phyloP scores from a whole-genome alignment of 2,888 invertebrate species.

The Rotaria socialis region DNA sequence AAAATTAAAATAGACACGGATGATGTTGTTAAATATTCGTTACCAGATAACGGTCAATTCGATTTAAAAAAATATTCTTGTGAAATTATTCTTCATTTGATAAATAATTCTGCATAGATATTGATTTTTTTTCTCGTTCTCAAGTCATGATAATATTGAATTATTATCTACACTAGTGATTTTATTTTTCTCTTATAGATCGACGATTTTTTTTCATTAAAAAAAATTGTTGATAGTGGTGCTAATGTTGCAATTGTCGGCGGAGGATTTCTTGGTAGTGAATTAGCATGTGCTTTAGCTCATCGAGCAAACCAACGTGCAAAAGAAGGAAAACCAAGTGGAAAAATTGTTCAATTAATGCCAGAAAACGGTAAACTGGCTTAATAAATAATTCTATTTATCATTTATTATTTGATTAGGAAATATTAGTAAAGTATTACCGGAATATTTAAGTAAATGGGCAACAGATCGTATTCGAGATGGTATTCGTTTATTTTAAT shows the following conservation, averaged over 20 bases:
- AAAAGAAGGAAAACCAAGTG: slow-evolving; percentile 63
- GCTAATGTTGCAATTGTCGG: slow-evolving; percentile 77
- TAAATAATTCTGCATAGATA: background rate
- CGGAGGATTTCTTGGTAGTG: slow-evolving; percentile 86
- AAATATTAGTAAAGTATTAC: slow-evolving; percentile 79
- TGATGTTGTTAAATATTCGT: background rate
- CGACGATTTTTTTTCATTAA: background rate
- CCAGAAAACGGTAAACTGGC: slow-evolving; percentile 68
- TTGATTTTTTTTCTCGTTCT: background rate
- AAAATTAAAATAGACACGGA: background rate
- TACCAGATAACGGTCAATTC: background rate
- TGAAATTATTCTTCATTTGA: background rate
- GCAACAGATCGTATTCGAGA: slow-evolving; percentile 72
- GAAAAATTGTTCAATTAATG: slow-evolving; percentile 72
- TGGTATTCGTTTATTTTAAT: slow-evolving; percentile 48
- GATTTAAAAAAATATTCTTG: background rate
- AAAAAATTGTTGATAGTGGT: slow-evolving; percentile 61
- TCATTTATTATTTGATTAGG: slow-evolving; percentile 50
- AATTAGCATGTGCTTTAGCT: slow-evolving; percentile 80
- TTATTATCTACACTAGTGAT: background rate
- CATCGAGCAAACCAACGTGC: slow-evolving; percentile 42
- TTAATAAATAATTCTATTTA: background rate
- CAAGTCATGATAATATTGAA: background rate
- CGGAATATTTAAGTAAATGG: slow-evolving; percentile 81
- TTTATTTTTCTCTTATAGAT: background rate